A percentile compares a stretch with the other conserved stretches of the same genome.
These are phyloP conservation scores for Pelvicachromis taeniatus DNA, from an alignment of 2,113 vertebrate species.

Conservation along the genomic window DNA sequence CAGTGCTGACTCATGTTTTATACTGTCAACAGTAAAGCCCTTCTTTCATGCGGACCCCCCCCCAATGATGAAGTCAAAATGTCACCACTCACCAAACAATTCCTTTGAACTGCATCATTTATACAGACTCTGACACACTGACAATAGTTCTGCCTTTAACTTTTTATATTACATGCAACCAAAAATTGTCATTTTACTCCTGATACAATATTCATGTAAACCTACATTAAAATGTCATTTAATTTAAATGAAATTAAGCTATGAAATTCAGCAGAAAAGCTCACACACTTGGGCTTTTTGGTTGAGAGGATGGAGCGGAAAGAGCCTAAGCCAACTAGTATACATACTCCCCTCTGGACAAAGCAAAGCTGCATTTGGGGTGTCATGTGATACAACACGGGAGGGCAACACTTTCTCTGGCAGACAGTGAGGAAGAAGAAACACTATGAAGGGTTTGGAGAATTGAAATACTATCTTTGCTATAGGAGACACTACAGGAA, in stretches of 20 bases:
- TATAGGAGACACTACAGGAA: background rate
- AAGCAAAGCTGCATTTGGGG: background rate
- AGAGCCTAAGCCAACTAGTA: background rate
- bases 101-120: slow-evolving; percentile 11
- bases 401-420: background rate
- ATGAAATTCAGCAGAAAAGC: background rate
- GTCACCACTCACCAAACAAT: background rate
- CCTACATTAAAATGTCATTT: background rate
- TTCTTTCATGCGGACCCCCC: slow-evolving; percentile 7
- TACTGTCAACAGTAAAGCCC: slow-evolving; percentile 24
- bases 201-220: background rate
- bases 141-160: background rate
- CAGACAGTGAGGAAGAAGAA: background rate
- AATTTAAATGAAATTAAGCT: background rate
- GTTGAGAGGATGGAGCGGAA: background rate
- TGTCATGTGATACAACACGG: background rate
- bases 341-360: background rate
- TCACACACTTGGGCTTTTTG: background rate
- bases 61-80: slow-evolving; percentile 23
- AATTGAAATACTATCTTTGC: slow-evolving; percentile 1
- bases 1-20: slow-evolving; percentile 45
- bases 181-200: background rate
- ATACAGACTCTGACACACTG: background rate
- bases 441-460: background rate
- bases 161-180: background rate